Evolutionary conservation across 2,113 vertebrate species (phyloP), one percentile per base, ranked within the genome.

Genomic region (Marmota flaviventris): DNA sequence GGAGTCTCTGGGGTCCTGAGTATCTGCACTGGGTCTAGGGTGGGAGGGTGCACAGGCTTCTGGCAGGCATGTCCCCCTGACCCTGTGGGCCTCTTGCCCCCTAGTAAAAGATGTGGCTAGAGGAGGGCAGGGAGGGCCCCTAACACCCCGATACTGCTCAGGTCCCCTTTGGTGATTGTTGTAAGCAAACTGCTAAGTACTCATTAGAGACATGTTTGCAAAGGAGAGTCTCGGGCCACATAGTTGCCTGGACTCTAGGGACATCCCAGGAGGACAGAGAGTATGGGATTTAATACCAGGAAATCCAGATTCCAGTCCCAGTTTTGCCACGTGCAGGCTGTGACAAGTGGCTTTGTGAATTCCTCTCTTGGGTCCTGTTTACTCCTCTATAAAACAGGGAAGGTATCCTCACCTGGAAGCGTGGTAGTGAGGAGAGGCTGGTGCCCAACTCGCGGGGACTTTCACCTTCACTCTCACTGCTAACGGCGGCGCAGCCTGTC

Each of bases 341-440:
- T 37, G 58, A 84, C 34, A 67, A 63, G 63, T 20, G 69, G 70
- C 67, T 90, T 42, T n/a, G 63, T 13, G 65, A 92, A 69, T n/a
- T 73, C 72, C 69, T 73, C 94, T 95, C 29, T 42, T 1, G 61
- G 67, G 67, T 61, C 39, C 75, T 32, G 2, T 37, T 34, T 56
- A 63, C 61, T 95, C 86, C 84, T 75, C 90, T 78, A 42, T 42
- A 72, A 93, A 85, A 39, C 22, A 83, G 77, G 32, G 45, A 42
- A 2, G 72, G 63, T 65, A 58, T 76, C 67, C 67, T 56, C 76
- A 61, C 51, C 48, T 25, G 45, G 91, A 4, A 69, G 61, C 11
- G 65, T 10, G 56, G 18, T 34, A 25, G 37, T 5, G 42, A 78
- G 34, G 37, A 53, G 76, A 85, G 48, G 78, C 18, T 34, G 1